These are phyloP conservation scores for Grantiella picta DNA, from an alignment of 2,113 vertebrate genomes.

Conservation along the genomic window DNA sequence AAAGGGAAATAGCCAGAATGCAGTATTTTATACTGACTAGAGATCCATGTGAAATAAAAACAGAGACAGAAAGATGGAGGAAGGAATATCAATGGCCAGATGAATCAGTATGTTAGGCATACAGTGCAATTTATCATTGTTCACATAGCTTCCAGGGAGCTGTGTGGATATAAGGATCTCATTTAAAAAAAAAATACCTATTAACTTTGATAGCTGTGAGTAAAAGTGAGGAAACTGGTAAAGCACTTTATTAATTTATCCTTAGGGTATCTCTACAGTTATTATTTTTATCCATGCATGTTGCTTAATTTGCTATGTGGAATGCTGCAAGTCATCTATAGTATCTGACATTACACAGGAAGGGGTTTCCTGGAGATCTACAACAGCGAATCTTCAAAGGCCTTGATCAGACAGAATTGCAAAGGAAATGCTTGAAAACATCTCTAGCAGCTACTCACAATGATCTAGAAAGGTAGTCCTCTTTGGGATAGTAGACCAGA, in stretches of 20 bases:
- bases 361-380: neutral
- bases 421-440: neutral
- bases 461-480: neutral
- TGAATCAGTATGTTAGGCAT: neutral
- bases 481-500: neutral
- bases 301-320: neutral
- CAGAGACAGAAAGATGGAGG: neutral
- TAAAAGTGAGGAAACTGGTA: neutral
- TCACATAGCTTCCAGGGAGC: neutral
- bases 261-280: neutral
- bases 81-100: neutral
- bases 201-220: neutral
- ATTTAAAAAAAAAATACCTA: neutral
- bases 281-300: neutral
- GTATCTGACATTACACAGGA: neutral
- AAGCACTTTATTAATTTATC: neutral
- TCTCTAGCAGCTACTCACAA: neutral
- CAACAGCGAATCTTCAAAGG: neutral
- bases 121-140: neutral
- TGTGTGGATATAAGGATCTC: neutral
- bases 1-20: neutral
- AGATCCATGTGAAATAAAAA: neutral
- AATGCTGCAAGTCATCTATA: neutral
- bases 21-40: neutral
- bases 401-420: neutral